Conservation (phyloP, 2,888 invertebrate genomes). For the Metopia argyrocephala region DNA sequence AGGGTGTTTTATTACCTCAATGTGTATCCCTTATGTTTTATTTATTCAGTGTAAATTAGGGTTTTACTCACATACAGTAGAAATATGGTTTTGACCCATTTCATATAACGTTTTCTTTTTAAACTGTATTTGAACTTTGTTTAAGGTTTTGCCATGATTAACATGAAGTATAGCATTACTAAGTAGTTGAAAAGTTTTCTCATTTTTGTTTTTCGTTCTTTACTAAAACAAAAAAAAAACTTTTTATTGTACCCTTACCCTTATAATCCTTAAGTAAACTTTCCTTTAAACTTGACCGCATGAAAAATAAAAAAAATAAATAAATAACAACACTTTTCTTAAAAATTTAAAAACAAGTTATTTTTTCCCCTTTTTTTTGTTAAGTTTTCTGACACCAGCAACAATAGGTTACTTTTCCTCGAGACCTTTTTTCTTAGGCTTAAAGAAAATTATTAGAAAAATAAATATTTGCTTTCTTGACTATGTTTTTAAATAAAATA, state of each 20-base stretch:
- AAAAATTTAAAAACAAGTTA: neutral
- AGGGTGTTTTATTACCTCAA: no score
- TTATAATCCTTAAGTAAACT: conserved; percentile 63
- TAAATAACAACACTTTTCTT: conserved; percentile 27
- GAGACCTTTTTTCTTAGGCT: no score
- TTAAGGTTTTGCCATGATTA: neutral
- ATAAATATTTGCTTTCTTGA: neutral
- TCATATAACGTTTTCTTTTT: conserved; percentile 4
- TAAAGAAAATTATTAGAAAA: no score
- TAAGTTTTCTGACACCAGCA: no score
- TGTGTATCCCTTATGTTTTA: neutral
- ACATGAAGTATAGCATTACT: neutral
- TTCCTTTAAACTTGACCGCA: conserved; percentile 58
- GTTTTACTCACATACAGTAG: neutral
- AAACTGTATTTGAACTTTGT: conserved; percentile 17
- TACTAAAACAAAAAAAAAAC: neutral
- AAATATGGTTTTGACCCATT: conserved; percentile 3
- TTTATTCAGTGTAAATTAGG: conserved; percentile 38
- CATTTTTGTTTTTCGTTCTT: neutral
- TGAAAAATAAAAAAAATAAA: conserved; percentile 45
- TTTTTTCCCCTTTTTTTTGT: conserved; percentile 13
- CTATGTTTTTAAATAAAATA: neutral
- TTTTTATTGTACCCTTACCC: neutral
- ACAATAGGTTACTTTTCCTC: no score
- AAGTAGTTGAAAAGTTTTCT: neutral